Evolutionary conservation across 2,888 invertebrate genomes (phyloP).

Genomic region (Agrochola circellaris): DNA sequence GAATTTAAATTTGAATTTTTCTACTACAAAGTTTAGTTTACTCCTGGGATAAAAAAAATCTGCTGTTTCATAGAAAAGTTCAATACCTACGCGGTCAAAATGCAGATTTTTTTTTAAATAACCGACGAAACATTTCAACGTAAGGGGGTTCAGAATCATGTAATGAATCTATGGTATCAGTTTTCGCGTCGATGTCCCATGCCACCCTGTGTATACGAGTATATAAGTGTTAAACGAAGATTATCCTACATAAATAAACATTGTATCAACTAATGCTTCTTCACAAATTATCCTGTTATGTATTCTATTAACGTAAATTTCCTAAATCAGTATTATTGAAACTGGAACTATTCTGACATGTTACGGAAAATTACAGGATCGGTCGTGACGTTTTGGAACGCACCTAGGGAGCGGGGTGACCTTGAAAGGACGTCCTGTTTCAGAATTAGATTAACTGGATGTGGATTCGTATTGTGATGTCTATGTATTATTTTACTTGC

Average conservation of each 20-base stretch:
- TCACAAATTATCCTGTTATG: not conserved
- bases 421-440: slow-evolving; percentile 66
- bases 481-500: not conserved
- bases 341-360: slow-evolving; percentile 1
- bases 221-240: too few species aligned
- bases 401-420: slow-evolving; percentile 63
- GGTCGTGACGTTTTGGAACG: slow-evolving; percentile 53
- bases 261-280: not conserved
- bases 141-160: too few species aligned
- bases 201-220: too few species aligned
- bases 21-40: too few species aligned
- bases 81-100: too few species aligned
- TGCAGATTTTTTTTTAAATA: too few species aligned
- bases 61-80: too few species aligned
- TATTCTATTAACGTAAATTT: not conserved
- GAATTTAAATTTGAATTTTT: too few species aligned
- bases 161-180: too few species aligned
- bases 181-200: too few species aligned
- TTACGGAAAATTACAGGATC: slow-evolving; percentile 37
- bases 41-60: too few species aligned
- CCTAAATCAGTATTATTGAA: slow-evolving; percentile 1
- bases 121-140: too few species aligned
- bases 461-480: not conserved
- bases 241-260: slow-evolving; percentile 15
- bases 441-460: slow-evolving; percentile 59